These are phyloP conservation scores for Enteromius thamalakanensis DNA, from an alignment of 2,797 vertebrate species.

Conservation along the genomic window DNA sequence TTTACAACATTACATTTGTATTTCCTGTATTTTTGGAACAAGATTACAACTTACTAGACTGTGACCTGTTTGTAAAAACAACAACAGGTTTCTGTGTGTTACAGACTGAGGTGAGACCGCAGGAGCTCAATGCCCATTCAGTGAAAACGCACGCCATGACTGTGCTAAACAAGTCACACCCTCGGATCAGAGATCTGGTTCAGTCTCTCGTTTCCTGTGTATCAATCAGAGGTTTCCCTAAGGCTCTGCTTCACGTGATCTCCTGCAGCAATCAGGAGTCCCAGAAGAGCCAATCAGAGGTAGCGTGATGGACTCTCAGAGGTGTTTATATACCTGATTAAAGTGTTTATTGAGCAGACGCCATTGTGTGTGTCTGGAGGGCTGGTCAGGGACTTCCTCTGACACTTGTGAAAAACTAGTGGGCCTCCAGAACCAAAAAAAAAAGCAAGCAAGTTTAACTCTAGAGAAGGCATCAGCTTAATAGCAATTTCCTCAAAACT, in stretches of 20 bases:
- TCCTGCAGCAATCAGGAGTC: conserved; percentile 38
- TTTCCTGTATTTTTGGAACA: background rate
- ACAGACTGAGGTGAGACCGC: conserved; percentile 42
- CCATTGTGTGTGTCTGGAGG: background rate
- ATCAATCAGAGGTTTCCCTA: conserved; percentile 45
- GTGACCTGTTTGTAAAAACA: conserved; percentile 35
- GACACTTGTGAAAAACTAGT: background rate
- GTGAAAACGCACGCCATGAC: conserved; percentile 36
- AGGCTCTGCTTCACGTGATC: conserved; percentile 29
- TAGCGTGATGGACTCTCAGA: conserved; percentile 20
- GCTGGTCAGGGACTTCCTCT: conserved; percentile 1
- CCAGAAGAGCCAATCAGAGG: conserved; percentile 19
- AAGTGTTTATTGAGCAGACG: conserved; percentile 40
- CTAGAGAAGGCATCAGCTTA: background rate
- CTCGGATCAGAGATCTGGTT: conserved; percentile 43
- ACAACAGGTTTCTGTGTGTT: conserved; percentile 28
- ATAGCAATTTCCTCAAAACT: conserved; percentile 10
- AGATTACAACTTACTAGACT: background rate
- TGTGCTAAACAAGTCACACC: conserved; percentile 47
- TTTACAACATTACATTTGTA: too few relatives aligned
- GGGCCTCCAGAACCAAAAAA: background rate
- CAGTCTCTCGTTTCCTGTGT: conserved; percentile 57
- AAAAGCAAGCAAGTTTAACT: background rate
- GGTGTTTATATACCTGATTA: conserved; percentile 51
- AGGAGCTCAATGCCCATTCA: conserved; percentile 38